Percentiles rank a stretch among this genome's conserved stretches.
Evolutionary conservation across 2,888 invertebrate species (phyloP).

Genomic region (Eilema caniola): DNA sequence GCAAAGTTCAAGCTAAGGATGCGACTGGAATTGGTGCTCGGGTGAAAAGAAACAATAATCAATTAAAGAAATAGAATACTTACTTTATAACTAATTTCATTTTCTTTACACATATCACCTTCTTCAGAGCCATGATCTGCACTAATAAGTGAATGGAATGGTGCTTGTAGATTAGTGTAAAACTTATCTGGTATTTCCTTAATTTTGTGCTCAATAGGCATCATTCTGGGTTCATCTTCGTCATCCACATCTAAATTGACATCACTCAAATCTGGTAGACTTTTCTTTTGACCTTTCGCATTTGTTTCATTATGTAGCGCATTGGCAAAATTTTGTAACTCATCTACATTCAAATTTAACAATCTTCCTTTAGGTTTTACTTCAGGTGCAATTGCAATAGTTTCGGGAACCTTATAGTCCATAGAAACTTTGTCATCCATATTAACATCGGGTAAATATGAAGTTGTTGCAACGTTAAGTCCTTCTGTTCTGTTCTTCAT

Average conservation of each 20-base stretch:
- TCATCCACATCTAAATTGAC: slow-evolving; percentile 91
- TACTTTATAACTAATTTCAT: slow-evolving; percentile 84
- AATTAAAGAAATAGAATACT: slow-evolving; percentile 34
- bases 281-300: slow-evolving; percentile 63
- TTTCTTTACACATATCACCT: slow-evolving; percentile 78
- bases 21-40: not conserved
- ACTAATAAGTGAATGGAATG: slow-evolving; percentile 70
- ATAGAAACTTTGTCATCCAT: slow-evolving; percentile 14
- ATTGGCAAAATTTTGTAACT: slow-evolving; percentile 78
- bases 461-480: slow-evolving; percentile 48
- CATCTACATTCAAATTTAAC: slow-evolving; percentile 78
- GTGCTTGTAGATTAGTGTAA: slow-evolving; percentile 75
- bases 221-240: slow-evolving; percentile 64
- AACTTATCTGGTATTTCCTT: slow-evolving; percentile 76
- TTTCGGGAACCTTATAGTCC: slow-evolving; percentile 45
- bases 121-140: slow-evolving; percentile 71
- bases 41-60: not conserved
- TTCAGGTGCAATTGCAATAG: slow-evolving; percentile 34
- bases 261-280: slow-evolving; percentile 90
- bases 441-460: slow-evolving; percentile 45
- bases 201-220: slow-evolving; percentile 54
- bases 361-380: slow-evolving; percentile 71
- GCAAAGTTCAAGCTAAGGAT: not conserved
- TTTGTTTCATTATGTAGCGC: slow-evolving; percentile 75
- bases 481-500: slow-evolving; percentile 52